Conservation (phyloP, 2,113 vertebrate species). For the Megaceryle torquata region DNA sequence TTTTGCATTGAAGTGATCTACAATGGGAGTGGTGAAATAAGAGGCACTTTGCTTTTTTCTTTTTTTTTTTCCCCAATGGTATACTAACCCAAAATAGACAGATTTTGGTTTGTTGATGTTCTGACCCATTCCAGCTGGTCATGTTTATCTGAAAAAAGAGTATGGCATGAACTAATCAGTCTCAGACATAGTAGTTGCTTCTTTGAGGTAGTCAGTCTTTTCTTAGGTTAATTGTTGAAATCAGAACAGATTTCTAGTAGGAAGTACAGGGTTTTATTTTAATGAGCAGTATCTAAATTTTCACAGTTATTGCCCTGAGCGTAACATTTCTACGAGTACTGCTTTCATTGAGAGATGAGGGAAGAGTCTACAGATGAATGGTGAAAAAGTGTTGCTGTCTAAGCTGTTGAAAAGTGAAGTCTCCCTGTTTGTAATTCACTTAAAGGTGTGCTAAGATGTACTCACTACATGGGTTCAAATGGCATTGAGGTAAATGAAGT, state of each 20-base stretch:
- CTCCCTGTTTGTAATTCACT: background rate
- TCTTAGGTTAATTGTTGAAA: background rate
- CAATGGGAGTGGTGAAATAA: background rate
- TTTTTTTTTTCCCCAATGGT: background rate
- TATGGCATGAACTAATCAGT: background rate
- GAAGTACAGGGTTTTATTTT: background rate
- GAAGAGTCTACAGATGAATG: background rate
- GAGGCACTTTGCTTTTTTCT: background rate
- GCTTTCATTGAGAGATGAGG: background rate
- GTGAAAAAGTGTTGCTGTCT: background rate
- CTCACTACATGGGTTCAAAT: fast-evolving
- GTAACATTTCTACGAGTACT: background rate
- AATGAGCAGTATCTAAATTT: background rate
- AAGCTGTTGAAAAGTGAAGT: background rate
- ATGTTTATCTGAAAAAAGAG: background rate
- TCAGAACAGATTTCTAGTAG: background rate
- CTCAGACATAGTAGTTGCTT: background rate
- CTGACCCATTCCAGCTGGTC: background rate
- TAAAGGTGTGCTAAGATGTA: background rate
- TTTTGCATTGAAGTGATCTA: background rate
- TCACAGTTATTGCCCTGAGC: background rate
- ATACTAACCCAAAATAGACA: background rate
- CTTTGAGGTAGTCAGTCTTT: background rate
- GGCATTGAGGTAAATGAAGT: background rate
- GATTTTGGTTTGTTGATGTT: background rate